These are phyloP conservation scores for Cheilinus undulatus DNA, from an alignment of 2,113 vertebrate species.

Conservation along the genomic window DNA sequence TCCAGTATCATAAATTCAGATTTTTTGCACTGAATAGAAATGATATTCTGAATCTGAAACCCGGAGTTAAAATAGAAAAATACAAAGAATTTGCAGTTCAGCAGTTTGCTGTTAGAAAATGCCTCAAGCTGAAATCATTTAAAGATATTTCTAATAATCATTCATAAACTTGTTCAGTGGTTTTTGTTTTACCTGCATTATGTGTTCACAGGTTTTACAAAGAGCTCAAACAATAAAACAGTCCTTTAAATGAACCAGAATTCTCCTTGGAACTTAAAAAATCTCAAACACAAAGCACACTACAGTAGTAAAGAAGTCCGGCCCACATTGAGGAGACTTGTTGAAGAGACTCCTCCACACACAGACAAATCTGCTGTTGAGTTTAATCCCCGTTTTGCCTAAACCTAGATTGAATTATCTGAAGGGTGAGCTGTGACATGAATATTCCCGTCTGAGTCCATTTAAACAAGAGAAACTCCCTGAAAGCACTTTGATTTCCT, in stretches of 20 bases:
- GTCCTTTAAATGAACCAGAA: conserved; percentile 24
- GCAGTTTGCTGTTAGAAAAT: no score
- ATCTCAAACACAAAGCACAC: background rate
- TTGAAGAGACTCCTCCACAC: background rate
- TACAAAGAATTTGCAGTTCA: no score
- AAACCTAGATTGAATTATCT: conserved; percentile 16
- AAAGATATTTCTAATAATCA: no score
- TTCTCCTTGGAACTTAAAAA: conserved; percentile 3
- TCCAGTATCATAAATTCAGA: no score
- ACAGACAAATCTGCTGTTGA: background rate
- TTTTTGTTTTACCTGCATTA: background rate
- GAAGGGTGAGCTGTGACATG: conserved; percentile 34
- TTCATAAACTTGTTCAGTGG: no score
- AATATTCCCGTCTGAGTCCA: conserved; percentile 30
- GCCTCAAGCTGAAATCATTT: no score
- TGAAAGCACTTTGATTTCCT: conserved; percentile 55
- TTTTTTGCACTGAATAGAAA: no score
- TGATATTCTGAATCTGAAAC: no score
- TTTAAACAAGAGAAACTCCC: conserved; percentile 30
- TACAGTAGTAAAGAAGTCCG: background rate
- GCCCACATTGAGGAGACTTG: background rate
- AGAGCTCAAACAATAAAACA: background rate
- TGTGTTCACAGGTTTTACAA: background rate
- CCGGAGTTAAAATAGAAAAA: no score
- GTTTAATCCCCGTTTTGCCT: conserved; percentile 15